Evolutionary conservation across 2,113 vertebrate genomes (phyloP).

Genomic region (Arizona elegans): DNA sequence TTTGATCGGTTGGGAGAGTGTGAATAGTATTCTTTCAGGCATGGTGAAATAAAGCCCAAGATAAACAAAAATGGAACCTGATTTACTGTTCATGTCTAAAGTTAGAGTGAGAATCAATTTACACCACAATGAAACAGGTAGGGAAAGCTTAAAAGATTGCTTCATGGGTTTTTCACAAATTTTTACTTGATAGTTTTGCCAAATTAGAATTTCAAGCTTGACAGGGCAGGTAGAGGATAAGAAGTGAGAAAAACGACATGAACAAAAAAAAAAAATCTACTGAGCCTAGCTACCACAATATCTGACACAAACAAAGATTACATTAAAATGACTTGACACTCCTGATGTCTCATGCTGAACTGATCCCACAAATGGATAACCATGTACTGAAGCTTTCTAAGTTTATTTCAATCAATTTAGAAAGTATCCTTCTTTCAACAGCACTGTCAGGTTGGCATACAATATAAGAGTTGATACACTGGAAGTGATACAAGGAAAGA

Average conservation of each 20-base stretch:
- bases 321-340: background rate
- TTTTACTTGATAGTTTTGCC: background rate
- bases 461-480: background rate
- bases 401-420: background rate
- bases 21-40: constrained; percentile 53
- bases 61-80: constrained; percentile 51
- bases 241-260: background rate
- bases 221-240: background rate
- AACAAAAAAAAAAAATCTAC: background rate
- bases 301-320: background rate
- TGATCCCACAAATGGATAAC: background rate
- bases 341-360: background rate
- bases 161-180: constrained; percentile 17
- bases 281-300: background rate
- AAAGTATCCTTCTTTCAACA: background rate
- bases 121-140: constrained; percentile 20
- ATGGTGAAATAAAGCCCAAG: constrained; percentile 56
- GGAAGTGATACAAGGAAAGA: background rate
- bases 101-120: constrained; percentile 42
- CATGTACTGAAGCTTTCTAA: background rate
- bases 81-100: constrained; percentile 55
- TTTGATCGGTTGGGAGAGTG: constrained; percentile 30
- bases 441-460: background rate
- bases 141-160: constrained; percentile 40
- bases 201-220: background rate